Evolutionary conservation across 1,140 invertebrate species (phyloP).

Genomic region (Whitmania pigra): DNA sequence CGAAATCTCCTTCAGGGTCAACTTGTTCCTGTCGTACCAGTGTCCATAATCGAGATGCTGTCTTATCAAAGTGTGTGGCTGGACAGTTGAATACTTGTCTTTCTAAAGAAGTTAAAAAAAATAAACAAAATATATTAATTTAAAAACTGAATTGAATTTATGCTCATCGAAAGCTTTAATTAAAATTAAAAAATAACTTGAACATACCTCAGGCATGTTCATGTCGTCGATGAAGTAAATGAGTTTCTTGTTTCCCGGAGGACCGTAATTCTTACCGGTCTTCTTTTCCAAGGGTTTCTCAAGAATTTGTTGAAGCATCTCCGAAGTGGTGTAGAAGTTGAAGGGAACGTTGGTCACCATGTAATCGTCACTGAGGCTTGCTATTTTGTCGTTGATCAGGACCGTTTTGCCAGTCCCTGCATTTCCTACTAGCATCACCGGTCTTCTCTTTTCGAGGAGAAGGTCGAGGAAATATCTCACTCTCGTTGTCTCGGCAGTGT

Average conservation of each 20-base stretch:
- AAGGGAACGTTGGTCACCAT: constrained; percentile 81
- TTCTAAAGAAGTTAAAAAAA: constrained; percentile 46
- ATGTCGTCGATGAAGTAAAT: constrained; percentile 94
- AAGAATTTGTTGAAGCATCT: constrained; percentile 85
- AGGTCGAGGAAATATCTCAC: constrained; percentile 78
- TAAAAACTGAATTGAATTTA: no score
- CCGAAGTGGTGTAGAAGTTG: constrained; percentile 89
- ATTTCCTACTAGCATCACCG: constrained; percentile 82
- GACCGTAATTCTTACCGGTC: constrained; percentile 85
- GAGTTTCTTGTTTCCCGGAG: constrained; percentile 81
- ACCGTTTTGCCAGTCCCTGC: constrained; percentile 51
- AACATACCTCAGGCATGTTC: constrained; percentile 84
- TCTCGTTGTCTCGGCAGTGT: constrained; percentile 80
- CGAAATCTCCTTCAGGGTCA: constrained; percentile 85
- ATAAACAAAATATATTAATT: no score
- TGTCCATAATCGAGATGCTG: constrained; percentile 90
- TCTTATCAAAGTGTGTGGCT: constrained; percentile 83
- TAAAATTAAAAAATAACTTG: not conserved
- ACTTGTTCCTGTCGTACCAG: constrained; percentile 75
- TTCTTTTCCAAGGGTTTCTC: constrained; percentile 95
- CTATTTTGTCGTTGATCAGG: constrained; percentile 67
- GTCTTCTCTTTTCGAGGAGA: constrained; percentile 70
- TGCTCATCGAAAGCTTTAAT: no score
- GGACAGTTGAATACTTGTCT: constrained; percentile 82
- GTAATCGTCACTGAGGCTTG: constrained; percentile 67